Base-by-base conservation (phyloP, 2,888 invertebrate species). In the Drosophila yooni region DNA sequence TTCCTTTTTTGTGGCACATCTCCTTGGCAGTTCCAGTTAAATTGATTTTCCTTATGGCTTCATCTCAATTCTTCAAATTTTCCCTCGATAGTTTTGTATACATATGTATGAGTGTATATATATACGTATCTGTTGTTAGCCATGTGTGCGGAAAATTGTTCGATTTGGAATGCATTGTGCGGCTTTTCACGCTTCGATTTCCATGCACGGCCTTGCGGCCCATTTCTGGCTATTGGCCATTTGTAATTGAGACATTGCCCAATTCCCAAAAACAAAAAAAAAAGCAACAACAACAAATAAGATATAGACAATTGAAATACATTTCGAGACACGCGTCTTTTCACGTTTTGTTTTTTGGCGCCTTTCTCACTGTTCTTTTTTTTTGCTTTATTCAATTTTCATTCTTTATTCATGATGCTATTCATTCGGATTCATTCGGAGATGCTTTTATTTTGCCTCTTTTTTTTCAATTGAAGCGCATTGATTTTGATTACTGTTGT, bases 401-500 rank as follows among this genome's bases (percentile, higher is more conserved):
- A 54, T 50, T 77, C 51, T 59, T 74, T 78, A 69, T 74, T 69
- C 66, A 70, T 64, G 34, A 61, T 48, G 57, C 38, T 61, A 59
- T 68, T 38, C 29, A 48, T 25, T 59, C 21, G 29, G 13, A 4
- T 68, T 38, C 29, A 48, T 25, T 59, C 21, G 29, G 13, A 4
- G 0, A 2, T 25, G 11, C 43, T 48, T 66, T 52, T 29, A 13
- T 52, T 50, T 50, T 66, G 53, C 75, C 53, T 40, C 67, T 62
- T 46, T 82, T 74, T 83, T 74, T 83, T 77, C 33, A 88, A 85
- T 88, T 85, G 83, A 79, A 67, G 61, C 68, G 86, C 86, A 86
- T 88, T 85, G 88, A 83, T 88, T 85, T 88, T 80, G 83, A 88
- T 85, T 81, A 61, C 59, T 82, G 59, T 73, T 79, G 65, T 79